Conservation (phyloP, 2,888 invertebrate species). For the Mythimna pallens region DNA sequence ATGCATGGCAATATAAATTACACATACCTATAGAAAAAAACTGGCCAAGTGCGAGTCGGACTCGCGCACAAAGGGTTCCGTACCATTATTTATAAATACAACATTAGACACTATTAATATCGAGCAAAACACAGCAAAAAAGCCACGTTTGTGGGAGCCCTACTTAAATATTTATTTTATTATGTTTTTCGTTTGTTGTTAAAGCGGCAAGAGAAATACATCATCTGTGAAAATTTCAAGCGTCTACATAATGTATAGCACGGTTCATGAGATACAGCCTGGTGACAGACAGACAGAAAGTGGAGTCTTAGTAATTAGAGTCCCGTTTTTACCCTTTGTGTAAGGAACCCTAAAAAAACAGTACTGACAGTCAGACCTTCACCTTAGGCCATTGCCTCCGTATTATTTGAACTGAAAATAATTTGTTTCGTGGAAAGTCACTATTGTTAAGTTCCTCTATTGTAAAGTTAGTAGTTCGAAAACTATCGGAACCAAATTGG, state of each 20-base stretch:
- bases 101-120: no score
- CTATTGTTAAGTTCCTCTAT: conserved; percentile 16
- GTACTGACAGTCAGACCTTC: conserved; percentile 17
- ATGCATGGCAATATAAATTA: conserved; percentile 2
- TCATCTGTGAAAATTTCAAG: not conserved
- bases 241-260: not conserved
- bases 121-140: not conserved
- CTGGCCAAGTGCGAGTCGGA: no score
- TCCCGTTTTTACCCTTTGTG: not conserved
- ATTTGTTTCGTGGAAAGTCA: conserved; percentile 35
- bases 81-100: no score
- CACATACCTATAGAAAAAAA: not conserved
- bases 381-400: conserved; percentile 41
- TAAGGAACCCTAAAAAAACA: conserved; percentile 6
- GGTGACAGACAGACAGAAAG: no score
- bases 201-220: not conserved
- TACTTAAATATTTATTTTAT: not conserved
- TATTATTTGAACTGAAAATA: conserved; percentile 24
- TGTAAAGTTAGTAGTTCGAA: not conserved
- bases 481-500: conserved; percentile 19
- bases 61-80: no score
- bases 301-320: no score
- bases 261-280: not conserved
- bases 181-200: not conserved
- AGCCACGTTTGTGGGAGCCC: not conserved